Evolutionary conservation across 2,797 vertebrate genomes (phyloP), one percentile per base, ranked within the genome.

Genomic region (Thripadectes ignobilis): DNA sequence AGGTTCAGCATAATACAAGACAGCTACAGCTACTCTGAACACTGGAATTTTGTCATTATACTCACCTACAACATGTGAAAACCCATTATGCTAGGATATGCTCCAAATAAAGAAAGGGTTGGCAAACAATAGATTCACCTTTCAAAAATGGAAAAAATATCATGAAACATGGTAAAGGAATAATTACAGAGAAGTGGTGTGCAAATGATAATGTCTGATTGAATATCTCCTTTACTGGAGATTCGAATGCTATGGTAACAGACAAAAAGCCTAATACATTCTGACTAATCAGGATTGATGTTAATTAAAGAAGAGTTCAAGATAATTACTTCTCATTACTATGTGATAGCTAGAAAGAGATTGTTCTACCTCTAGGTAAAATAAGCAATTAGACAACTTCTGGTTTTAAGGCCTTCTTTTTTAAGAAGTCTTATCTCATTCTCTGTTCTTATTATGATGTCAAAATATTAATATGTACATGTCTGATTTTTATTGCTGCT

Each of bases 281-380:
- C 97, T 97, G 97, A 98, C 96, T 98, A 98, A 98, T 98, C 97
- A 97, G 97, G 95, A 98, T 97, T 98, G 98, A 98, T 98, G 97
- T 96, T 98, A 98, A 98, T 98, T 98, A 98, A 98, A 97, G 96
- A 97, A 79, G 96, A 98, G 96, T 97, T 96, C 95, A 95, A 97
- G 98, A 98, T 98, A 98, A 98, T 98, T 97, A 97, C 96, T 98
- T 98, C 97, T 97, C 97, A 98, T 98, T 98, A 98, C 95, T 94
- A 93, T 90, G 96, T 97, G 97, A 95, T 97, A 97, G 96, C 97
- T 97, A 93, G 96, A 97, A 97, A 97, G 96, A 98, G 96, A 98
- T 98, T 98, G 96, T 89, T 98, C 97, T 97, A 96, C 87, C 97
- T 98, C 93, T 92, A 98, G 96, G 96, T 98, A 98, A 98, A 98